Percentiles rank a stretch among this genome's conserved stretches.
Evolutionary conservation across 2,113 vertebrate genomes (phyloP).

Genomic region (Cryptoleucopteryx plumbea): DNA sequence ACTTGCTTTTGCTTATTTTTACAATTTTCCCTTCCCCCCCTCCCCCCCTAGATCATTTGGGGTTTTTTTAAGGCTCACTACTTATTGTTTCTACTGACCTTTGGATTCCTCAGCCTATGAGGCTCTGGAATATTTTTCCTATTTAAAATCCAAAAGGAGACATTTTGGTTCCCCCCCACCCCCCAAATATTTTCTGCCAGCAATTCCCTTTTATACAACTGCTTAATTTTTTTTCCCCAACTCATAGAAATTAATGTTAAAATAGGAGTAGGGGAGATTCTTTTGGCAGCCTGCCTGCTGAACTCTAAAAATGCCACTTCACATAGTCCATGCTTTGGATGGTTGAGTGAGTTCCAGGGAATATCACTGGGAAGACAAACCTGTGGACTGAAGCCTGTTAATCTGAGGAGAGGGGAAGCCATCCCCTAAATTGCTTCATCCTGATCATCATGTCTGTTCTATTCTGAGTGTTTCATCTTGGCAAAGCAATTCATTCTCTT

Average conservation of each 20-base stretch:
- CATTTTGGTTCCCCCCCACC: neutral
- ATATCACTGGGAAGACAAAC: neutral
- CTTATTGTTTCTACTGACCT: conserved; percentile 37
- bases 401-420: neutral
- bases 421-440: neutral
- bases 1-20: conserved; percentile 46
- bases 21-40: neutral
- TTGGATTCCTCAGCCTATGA: neutral
- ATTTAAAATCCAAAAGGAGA: neutral
- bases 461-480: neutral
- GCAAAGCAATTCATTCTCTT: neutral
- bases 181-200: neutral
- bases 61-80: conserved; percentile 1
- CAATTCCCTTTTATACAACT: neutral
- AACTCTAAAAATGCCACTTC: conserved; percentile 42
- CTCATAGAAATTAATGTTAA: neutral
- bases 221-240: neutral
- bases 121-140: neutral
- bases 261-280: neutral
- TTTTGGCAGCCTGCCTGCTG: conserved; percentile 48
- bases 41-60: neutral
- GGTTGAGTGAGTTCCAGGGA: neutral
- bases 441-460: neutral
- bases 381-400: neutral
- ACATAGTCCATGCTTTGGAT: neutral